Percentiles rank a stretch among this genome's conserved stretches.
Conservation (phyloP, 37 sponge, comb jelly and placozoan genomes). For the Haliclona indistincta region DNA sequence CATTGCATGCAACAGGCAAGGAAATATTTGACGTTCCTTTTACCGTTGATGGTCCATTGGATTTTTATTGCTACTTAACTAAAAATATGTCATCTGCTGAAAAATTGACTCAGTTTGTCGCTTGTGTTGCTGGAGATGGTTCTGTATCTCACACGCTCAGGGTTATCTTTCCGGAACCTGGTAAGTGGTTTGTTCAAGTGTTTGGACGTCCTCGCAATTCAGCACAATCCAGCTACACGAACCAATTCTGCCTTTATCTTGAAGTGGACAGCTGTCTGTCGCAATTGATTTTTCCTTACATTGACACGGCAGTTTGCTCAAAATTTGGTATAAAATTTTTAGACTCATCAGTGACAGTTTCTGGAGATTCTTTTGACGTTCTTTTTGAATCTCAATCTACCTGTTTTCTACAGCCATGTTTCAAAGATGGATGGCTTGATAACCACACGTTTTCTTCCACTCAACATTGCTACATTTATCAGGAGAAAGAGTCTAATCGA, state of each 20-base stretch:
- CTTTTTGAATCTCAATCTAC: background rate
- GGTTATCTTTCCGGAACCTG: constrained; percentile 25
- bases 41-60: background rate
- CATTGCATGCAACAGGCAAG: background rate
- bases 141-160: background rate
- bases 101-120: background rate
- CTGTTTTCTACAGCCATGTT: background rate
- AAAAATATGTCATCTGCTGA: background rate
- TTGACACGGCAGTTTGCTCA: background rate
- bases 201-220: background rate
- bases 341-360: background rate
- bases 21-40: constrained; percentile 19
- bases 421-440: background rate
- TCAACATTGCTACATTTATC: background rate
- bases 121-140: background rate
- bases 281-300: background rate
- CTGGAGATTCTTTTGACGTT: constrained; percentile 1
- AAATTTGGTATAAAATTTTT: background rate
- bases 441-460: background rate
- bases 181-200: constrained; percentile 20
- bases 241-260: constrained; percentile 4
- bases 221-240: background rate
- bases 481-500: background rate
- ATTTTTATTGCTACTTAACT: background rate
- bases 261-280: constrained; percentile 3